Conservation (phyloP, 2,113 vertebrate species). For the Lynx canadensis region DNA sequence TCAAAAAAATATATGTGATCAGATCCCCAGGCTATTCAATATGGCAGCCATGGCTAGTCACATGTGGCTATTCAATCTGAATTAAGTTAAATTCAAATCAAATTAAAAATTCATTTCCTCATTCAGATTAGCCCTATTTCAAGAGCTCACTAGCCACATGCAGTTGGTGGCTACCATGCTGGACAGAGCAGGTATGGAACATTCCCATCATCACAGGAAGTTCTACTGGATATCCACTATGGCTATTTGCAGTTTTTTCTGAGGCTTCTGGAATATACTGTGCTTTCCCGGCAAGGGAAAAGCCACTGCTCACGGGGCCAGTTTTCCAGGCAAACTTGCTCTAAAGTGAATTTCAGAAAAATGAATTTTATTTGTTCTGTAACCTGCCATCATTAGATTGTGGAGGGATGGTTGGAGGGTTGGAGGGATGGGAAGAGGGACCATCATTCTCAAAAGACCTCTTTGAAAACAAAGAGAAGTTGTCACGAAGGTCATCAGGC, state of each 20-base stretch:
- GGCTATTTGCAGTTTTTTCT: fast-evolving
- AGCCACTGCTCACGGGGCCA: background rate
- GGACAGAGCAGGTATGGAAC: background rate
- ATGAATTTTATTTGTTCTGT: background rate
- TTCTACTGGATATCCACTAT: background rate
- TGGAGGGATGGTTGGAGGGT: background rate
- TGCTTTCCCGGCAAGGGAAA: background rate
- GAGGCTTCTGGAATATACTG: background rate
- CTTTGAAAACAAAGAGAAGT: background rate
- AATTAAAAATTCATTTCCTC: background rate
- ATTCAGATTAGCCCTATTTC: background rate
- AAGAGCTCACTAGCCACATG: background rate
- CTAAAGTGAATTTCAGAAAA: background rate
- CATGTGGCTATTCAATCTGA: background rate
- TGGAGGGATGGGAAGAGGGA: background rate
- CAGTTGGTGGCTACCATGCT: fast-evolving
- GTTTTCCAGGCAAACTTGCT: background rate
- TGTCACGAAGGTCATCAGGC: background rate
- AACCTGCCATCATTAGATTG: background rate
- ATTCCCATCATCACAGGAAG: background rate
- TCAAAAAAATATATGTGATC: background rate
- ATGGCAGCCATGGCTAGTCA: background rate
- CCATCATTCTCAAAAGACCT: background rate
- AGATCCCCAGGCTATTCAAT: background rate
- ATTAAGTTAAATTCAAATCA: background rate